A percentile compares a stretch with the other conserved stretches of the same genome.
Evolutionary conservation across 2,888 invertebrate genomes (phyloP).

Genomic region (Lumbricus terrestris): DNA sequence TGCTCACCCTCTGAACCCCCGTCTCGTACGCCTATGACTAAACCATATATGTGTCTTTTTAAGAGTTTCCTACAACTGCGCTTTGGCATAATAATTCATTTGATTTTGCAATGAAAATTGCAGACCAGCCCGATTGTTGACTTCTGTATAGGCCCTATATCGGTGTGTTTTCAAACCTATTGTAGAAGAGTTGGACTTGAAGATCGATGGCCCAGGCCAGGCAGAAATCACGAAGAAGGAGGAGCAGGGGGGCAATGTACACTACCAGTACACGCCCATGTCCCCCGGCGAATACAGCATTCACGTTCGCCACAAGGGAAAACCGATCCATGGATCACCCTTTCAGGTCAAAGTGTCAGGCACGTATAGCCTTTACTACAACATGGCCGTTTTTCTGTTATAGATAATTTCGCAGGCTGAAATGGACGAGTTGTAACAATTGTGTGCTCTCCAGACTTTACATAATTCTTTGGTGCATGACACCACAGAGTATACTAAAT

Average conservation of each 20-base stretch:
- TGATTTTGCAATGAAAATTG: too few relatives aligned
- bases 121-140: not conserved
- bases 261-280: conserved; percentile 69
- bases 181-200: conserved; percentile 26
- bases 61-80: too few relatives aligned
- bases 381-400: too few relatives aligned
- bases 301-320: conserved; percentile 86
- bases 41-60: too few relatives aligned
- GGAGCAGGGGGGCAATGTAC: conserved; percentile 18
- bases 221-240: conserved; percentile 27
- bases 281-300: conserved; percentile 96
- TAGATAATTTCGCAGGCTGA: too few relatives aligned
- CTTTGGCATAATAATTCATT: too few relatives aligned
- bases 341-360: conserved; percentile 79
- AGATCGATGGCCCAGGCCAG: conserved; percentile 77
- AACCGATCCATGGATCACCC: conserved; percentile 91
- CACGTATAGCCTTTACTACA: conserved; percentile 55
- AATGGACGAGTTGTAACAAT: too few relatives aligned
- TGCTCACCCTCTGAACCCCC: too few relatives aligned
- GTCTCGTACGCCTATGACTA: too few relatives aligned
- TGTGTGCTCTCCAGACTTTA: too few relatives aligned
- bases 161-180: not conserved
- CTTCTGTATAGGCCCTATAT: not conserved
- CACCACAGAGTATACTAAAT: too few relatives aligned
- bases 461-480: too few relatives aligned